Base-by-base conservation (phyloP, 1,140 invertebrate species). In the Atta cephalotes region DNA sequence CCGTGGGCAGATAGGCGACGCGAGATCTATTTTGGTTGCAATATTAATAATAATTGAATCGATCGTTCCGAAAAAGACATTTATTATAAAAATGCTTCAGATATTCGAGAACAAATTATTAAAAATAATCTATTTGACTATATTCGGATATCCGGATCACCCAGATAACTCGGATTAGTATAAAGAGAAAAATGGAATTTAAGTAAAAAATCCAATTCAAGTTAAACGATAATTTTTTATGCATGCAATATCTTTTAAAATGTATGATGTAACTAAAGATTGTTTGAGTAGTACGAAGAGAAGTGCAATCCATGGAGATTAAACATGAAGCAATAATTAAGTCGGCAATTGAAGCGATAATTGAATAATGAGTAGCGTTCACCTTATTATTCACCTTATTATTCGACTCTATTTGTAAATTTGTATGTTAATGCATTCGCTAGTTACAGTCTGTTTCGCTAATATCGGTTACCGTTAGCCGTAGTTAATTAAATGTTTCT, bases 1-100 rank as follows among this genome's bases (percentile, higher is more conserved):
- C 95, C n/a, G 94, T 93, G 21, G 95, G 93, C 45, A 95, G 81
- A 78, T 95, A 95, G 45, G 95, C 92, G 5, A 95, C 94, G 10
- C 94, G 91, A 45, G 93, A 94, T 82, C 94, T 95, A 51, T 76
- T 80, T 70, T 45, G n/a, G 10, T 71, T 21, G 2, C 16, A 35
- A 14, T 18, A 49, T 80, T 80, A 56, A 60, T 18, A 18, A 56
- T 16, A 45, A 72, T 49, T 45, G 10, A 72, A 45, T 12, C 3
- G 28, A 1, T 3, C 10, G 12, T n/a, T 82, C 4, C 5, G 10
- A 1, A 4, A n/a, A 71, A 28, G 14, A 9, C 6, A 25, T 56
- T 35, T 68, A 6, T 35, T 35, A 35, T 35, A 21, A n/a, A 25
- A 7, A 65, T 28, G 12, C 25, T 31, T 45, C 9, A n/a, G 7